Base-by-base conservation (phyloP, 1,140 invertebrate species). In the Chironomus tepperi region DNA sequence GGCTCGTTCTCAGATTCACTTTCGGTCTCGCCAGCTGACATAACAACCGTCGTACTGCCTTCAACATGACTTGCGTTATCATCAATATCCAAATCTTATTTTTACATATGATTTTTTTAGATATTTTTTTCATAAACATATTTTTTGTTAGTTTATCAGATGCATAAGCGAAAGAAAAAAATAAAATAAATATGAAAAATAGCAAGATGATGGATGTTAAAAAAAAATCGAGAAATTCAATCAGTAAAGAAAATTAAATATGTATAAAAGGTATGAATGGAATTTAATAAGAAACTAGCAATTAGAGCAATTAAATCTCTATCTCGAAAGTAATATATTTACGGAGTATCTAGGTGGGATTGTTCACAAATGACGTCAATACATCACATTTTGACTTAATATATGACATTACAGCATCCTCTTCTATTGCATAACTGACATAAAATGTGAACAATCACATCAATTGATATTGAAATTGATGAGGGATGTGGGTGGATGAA, bases 1-100 rank as follows among this genome's bases (percentile, higher is more conserved):
- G 5, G 15, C 12, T 73, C 42, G 16, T 19, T 42, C 7, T 73
- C 74, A 34, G 77, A 77, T 15, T 84, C 81, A 5, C 78, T 79
- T 73, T 85, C 84, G 64, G 85, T 84, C 67, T 85, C 83, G 57
- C 84, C 84, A 73, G 79, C 82, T 2, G 82, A 84, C 7, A 70
- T 78, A 8, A 42, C 10, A 73, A 73, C 47, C 12, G 12, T 15
- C 6, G 8, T 42, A 34, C 9, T 74, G 75, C 42, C 74, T 75
- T 70, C 75, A 74, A 74, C 74, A 43, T 75, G 43, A 72, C 74
- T 73, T 57, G 75, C 76, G 10, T 21, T 75, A 73, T 78, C 77
- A 34, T 78, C 78, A 42, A 21, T 70, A 21, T 70, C 65, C 65
- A 70, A 70, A 70, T 70, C 65, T 70, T 70, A 8, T 8, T n/a